Evolutionary conservation across 2,888 invertebrate genomes (phyloP).

Genomic region (Encarsia formosa): DNA sequence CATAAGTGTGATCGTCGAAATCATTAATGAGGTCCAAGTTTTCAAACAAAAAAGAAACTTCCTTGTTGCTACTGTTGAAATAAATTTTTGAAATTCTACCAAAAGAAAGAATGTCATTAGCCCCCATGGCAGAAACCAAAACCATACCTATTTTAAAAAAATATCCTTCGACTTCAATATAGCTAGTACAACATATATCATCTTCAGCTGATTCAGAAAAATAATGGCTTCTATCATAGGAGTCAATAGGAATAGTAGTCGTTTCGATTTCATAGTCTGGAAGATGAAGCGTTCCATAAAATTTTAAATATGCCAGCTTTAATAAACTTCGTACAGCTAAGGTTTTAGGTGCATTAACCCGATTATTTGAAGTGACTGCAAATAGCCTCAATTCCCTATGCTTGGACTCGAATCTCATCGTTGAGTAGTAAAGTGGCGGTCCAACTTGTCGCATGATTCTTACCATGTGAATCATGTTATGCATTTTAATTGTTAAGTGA

Average conservation of each 20-base stretch:
- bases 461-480: not conserved
- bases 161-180: not conserved
- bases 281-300: not conserved
- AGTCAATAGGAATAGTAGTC: too few species aligned
- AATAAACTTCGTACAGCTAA: constrained; percentile 8
- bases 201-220: too few species aligned
- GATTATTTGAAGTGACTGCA: constrained; percentile 1
- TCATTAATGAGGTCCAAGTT: too few species aligned
- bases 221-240: too few species aligned
- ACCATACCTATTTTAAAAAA: not conserved
- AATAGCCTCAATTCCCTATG: constrained; percentile 16
- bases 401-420: constrained; percentile 4
- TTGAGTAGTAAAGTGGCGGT: not conserved
- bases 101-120: not conserved
- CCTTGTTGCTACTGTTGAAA: too few species aligned
- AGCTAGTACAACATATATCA: not conserved
- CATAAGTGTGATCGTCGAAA: too few species aligned
- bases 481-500: not conserved
- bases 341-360: constrained; percentile 14
- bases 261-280: not conserved
- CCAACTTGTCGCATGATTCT: not conserved
- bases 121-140: not conserved
- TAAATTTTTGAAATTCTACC: not conserved
- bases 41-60: too few species aligned
- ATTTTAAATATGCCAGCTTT: constrained; percentile 15